A percentile compares a stretch with the other conserved stretches of the same genome.
These are phyloP conservation scores for Eulemur rubriventer DNA, from an alignment of 2,797 vertebrate species.

Conservation along the genomic window DNA sequence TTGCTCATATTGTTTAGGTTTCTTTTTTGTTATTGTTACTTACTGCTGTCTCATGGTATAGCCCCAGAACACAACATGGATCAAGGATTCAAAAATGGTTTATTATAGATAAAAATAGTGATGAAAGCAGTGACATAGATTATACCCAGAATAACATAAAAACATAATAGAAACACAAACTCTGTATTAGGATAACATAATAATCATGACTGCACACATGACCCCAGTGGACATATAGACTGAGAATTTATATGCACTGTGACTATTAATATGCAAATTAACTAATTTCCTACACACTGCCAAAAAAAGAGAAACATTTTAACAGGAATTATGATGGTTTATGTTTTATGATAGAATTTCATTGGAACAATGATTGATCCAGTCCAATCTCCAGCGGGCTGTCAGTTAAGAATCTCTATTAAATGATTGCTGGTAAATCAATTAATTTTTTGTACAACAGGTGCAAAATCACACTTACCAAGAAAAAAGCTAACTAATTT, in stretches of 20 bases:
- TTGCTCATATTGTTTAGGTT: not conserved
- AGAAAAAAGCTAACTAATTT: not conserved
- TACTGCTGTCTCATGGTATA: not conserved
- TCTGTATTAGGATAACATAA: not conserved
- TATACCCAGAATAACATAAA: not conserved
- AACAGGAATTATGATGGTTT: not conserved
- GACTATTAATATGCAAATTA: not conserved
- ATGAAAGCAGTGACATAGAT: not conserved
- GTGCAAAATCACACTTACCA: not conserved
- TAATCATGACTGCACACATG: not conserved
- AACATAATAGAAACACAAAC: not conserved
- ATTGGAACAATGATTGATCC: not conserved
- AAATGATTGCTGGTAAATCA: not conserved
- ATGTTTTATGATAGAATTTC: not conserved
- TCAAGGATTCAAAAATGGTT: not conserved
- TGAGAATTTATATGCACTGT: not conserved
- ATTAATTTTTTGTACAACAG: constrained; percentile 10
- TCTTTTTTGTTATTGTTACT: not conserved
- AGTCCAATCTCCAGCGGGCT: not conserved
- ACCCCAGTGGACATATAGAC: not conserved
- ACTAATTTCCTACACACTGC: not conserved
- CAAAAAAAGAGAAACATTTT: not conserved
- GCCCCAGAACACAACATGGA: not conserved
- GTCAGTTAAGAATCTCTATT: not conserved
- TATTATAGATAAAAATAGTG: not conserved